Evolutionary conservation across 2,888 invertebrate genomes (phyloP).

Genomic region (Hydroisotoma schaefferi): DNA sequence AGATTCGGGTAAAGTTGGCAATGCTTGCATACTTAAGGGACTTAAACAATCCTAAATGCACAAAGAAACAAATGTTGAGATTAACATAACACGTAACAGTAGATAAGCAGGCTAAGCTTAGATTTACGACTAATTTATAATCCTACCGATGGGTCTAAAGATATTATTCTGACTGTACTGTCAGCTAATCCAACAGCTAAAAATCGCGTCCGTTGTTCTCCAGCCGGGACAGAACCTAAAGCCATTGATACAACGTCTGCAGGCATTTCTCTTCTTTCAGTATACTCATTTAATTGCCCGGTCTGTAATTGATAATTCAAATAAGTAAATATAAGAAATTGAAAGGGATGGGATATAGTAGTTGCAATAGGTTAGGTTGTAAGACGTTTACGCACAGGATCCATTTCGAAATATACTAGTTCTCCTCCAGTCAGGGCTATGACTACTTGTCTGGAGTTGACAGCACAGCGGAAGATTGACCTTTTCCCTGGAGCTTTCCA

Average conservation of each 20-base stretch:
- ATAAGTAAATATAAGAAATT: constrained; percentile 26
- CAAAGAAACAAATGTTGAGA: background rate
- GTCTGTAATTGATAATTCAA: constrained; percentile 65
- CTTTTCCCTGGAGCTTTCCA: constrained; percentile 99
- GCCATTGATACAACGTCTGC: constrained; percentile 99
- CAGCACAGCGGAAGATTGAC: constrained; percentile 94
- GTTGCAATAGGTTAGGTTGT: background rate
- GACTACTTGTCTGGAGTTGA: constrained; percentile 97
- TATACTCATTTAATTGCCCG: constrained; percentile 96
- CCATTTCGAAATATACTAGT: constrained; percentile 99
- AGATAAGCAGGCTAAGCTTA: background rate
- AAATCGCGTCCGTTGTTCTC: constrained; percentile 93
- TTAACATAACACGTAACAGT: background rate
- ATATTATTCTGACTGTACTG: constrained; percentile 95
- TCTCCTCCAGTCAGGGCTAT: constrained; percentile 97
- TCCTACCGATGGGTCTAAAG: constrained; percentile 83
- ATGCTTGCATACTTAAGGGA: constrained; percentile 91
- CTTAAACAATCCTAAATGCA: constrained; percentile 76
- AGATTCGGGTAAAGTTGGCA: constrained; percentile 94
- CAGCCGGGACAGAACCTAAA: constrained; percentile 86
- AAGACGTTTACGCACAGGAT: constrained; percentile 69
- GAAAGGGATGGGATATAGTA: background rate
- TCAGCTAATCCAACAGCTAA: constrained; percentile 93
- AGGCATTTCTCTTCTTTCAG: constrained; percentile 93
- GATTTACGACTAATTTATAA: background rate